Percentiles rank a stretch among this genome's conserved stretches.
Evolutionary conservation across 2,113 vertebrate genomes (phyloP).

Genomic region (Oceanodroma tethys): DNA sequence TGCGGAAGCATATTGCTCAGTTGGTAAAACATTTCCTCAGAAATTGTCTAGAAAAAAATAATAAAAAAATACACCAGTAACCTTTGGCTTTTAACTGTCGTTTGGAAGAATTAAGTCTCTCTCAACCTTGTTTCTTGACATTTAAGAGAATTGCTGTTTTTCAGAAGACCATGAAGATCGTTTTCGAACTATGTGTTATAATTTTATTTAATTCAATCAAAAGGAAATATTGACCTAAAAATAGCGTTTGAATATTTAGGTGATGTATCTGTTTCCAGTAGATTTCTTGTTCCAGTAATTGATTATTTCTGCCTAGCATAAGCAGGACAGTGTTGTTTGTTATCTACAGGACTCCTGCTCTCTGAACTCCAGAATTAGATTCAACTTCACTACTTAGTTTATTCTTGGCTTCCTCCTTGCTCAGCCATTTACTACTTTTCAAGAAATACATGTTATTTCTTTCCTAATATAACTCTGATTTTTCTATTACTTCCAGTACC

Average conservation of each 20-base stretch:
- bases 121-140: neutral
- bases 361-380: neutral
- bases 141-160: neutral
- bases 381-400: neutral
- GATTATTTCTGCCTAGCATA: neutral
- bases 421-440: neutral
- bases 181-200: neutral
- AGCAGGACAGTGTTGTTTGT: neutral
- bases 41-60: slow-evolving; percentile 85
- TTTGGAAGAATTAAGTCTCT: neutral
- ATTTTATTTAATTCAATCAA: neutral
- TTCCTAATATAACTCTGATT: neutral
- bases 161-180: neutral
- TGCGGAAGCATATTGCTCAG: slow-evolving; percentile 98
- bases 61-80: neutral
- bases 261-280: neutral
- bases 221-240: neutral
- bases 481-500: neutral
- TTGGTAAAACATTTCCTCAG: slow-evolving; percentile 98
- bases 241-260: neutral
- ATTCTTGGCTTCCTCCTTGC: neutral
- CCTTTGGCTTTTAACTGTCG: neutral
- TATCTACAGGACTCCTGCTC: neutral
- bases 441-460: neutral
- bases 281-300: neutral